Base-by-base conservation (phyloP, 2,113 vertebrate species). In the Phocoena phocoena region DNA sequence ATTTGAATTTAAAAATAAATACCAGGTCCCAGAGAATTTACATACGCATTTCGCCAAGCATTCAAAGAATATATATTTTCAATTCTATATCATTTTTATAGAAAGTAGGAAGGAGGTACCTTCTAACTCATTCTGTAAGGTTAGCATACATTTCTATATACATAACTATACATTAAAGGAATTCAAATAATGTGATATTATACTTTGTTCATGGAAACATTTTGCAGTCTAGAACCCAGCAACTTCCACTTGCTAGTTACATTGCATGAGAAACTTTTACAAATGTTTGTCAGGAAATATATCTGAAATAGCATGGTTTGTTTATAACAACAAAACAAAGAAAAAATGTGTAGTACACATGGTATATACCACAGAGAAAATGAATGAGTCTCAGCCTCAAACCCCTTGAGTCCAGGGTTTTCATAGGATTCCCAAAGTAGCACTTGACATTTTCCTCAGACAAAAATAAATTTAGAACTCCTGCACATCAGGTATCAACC, bases 1-100 rank as follows among this genome's bases (percentile, higher is more conserved):
- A 85, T 73, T 86, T 33, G 17, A 90, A 80, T 90, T 85, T 84
- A 53, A 62, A 93, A 71, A 44, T 95, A 63, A 80, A 44, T 83
- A 68, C 18, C 9, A 60, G 8, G 21, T 28, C 26, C 8, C 53
- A 62, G 50, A 23, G 36, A 89, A 84, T 77, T 70, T 53, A 36
- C 36, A 70, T 44, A n/a, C 0, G 17, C 84, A 53, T 77, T 89
- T 58, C 63, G 23, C 28, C 18, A 44, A 38, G 26, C 50, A 70
- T 89, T 89, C 70, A 84, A 90, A 53, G 53, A 17, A 70, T 76
- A 36, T 53, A 23, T 77, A 36, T 88, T 83, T 83, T 77, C 2
- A 76, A 60, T 93, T 26, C 2, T 50, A 8, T 70, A 26, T 25
- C 50, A 41, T n/a, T 83, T 53, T 36, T 77, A 31, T 50, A 44